A percentile compares a stretch with the other conserved stretches of the same genome.
Conservation (phyloP, 2,888 invertebrate genomes). For the Luperina testacea region DNA sequence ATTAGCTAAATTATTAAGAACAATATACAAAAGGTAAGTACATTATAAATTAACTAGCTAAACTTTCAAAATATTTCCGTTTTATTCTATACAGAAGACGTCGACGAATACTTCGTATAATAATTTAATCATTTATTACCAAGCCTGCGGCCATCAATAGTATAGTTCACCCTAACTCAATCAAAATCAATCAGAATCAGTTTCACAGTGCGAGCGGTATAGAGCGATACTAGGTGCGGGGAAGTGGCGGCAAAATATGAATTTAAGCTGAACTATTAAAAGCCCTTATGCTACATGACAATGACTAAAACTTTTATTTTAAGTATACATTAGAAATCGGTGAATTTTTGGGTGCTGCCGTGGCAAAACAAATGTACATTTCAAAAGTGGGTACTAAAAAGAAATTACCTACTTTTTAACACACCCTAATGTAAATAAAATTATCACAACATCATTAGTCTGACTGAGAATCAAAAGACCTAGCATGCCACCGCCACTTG, state of each 20-base stretch:
- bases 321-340: background rate
- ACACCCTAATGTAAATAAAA: background rate
- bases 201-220: background rate
- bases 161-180: background rate
- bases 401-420: background rate
- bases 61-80: too few species aligned
- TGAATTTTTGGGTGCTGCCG: background rate
- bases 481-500: background rate
- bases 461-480: background rate
- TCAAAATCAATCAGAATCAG: background rate
- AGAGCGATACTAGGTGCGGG: background rate
- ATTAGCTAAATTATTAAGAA: too few species aligned
- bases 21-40: too few species aligned
- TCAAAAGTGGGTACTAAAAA: background rate
- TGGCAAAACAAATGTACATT: background rate
- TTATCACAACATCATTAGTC: background rate
- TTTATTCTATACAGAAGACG: too few species aligned
- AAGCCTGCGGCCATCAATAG: background rate
- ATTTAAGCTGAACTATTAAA: too few species aligned
- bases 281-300: too few species aligned
- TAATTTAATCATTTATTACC: background rate
- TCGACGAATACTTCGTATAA: too few species aligned
- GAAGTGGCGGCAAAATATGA: background rate
- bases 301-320: background rate
- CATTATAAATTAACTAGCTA: too few species aligned